Evolutionary conservation across 1,140 invertebrate species (phyloP).

Genomic region (Fopius arisanus): DNA sequence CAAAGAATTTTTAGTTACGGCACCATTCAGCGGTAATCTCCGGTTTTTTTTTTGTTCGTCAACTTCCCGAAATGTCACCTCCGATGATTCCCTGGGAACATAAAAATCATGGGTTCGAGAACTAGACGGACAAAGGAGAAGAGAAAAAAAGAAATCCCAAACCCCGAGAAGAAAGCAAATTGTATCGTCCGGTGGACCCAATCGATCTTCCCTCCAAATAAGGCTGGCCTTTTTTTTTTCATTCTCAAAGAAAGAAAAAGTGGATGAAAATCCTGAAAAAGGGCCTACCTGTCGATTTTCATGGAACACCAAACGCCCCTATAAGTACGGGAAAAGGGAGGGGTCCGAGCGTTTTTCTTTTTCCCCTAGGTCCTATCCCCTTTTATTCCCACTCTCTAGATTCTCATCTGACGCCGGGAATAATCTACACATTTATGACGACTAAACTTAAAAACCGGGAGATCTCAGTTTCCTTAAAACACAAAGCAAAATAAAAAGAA

Average conservation of each 20-base stretch:
- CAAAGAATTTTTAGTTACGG: too few relatives aligned
- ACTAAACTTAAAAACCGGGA: slow-evolving; percentile 26
- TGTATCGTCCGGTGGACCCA: slow-evolving; percentile 20
- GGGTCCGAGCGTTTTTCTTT: slow-evolving; percentile 41
- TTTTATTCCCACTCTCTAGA: slow-evolving; percentile 18
- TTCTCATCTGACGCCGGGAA: slow-evolving; percentile 10
- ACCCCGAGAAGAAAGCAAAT: slow-evolving; percentile 14
- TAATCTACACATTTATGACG: slow-evolving; percentile 11
- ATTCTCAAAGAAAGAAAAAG: neutral
- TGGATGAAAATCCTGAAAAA: slow-evolving; percentile 4
- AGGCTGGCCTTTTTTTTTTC: neutral
- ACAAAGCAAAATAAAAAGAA: slow-evolving; percentile 3
- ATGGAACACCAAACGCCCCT: slow-evolving; percentile 32
- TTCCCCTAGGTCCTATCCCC: slow-evolving; percentile 27
- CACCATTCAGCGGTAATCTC: slow-evolving; percentile 8
- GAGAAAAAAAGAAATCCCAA: slow-evolving; percentile 5
- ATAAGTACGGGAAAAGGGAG: neutral
- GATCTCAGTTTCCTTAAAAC: slow-evolving; percentile 27
- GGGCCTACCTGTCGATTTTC: slow-evolving; percentile 48
- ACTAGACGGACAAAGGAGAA: neutral
- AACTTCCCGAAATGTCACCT: slow-evolving; percentile 22
- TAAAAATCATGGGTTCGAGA: slow-evolving; percentile 5
- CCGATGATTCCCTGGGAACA: slow-evolving; percentile 27
- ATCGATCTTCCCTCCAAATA: slow-evolving; percentile 16
- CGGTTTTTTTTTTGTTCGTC: slow-evolving; percentile 19